Evolutionary conservation across 2,888 invertebrate species (phyloP).

Genomic region (Erebia palarica): DNA sequence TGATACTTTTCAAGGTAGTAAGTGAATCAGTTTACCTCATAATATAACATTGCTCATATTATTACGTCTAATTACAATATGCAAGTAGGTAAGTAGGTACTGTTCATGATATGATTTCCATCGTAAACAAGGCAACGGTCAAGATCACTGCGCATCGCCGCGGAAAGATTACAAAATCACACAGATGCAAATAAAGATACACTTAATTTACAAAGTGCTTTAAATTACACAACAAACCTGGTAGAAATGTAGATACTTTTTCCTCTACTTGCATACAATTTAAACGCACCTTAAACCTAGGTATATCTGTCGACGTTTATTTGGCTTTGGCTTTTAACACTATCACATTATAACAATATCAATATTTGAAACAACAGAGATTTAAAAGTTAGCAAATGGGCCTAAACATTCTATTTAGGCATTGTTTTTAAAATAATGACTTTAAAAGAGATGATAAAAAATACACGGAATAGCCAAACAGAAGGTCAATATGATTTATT

Average conservation of each 20-base stretch:
- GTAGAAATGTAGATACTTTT: conserved; percentile 4
- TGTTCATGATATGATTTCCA: conserved; percentile 18
- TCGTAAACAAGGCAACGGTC: conserved; percentile 25
- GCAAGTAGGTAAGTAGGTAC: background rate
- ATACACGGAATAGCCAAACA: no score
- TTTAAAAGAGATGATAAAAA: no score
- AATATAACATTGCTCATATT: background rate
- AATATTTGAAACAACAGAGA: no score
- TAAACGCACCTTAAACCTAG: background rate
- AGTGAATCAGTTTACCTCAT: background rate
- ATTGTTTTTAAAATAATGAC: no score
- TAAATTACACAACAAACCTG: conserved; percentile 10
- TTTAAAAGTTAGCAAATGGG: no score
- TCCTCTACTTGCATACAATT: background rate
- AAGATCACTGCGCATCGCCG: conserved; percentile 25
- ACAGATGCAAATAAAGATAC: conserved; percentile 30
- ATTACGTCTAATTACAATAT: conserved; percentile 17
- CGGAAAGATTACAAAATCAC: conserved; percentile 28
- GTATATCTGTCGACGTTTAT: background rate
- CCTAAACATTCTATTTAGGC: no score
- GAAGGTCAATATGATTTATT: no score
- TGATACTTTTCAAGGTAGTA: background rate
- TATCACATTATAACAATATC: no score
- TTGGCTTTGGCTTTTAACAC: no score
- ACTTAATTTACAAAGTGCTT: conserved; percentile 25